Base-by-base conservation (phyloP, 2,888 invertebrate genomes). In the Ormyrus labotus region DNA sequence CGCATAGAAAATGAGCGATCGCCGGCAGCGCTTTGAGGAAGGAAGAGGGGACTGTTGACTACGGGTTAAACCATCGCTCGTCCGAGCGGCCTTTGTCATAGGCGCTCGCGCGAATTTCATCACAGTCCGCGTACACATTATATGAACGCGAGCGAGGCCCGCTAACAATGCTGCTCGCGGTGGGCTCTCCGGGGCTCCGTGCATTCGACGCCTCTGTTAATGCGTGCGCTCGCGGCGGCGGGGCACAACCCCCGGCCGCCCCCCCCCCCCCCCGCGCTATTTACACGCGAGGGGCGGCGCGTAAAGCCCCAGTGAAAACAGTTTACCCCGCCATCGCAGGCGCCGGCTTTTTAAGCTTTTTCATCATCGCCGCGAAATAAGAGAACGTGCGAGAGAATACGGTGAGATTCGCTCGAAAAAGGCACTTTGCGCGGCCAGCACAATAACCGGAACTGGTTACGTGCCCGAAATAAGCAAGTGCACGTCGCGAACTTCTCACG, bases 391-490 rank as follows among this genome's bases (percentile, higher is more conserved):
- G 78, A 7, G 55, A 34, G 53, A 58, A 34, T 34, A 34, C 34
- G 34, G 34, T 34, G 34, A 64, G 53, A 58, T 61, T 55, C 72
- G 19, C 86, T 86, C 86, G 87, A 88, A 89, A 88, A 87, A 88
- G 88, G 87, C 86, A 89, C 88, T 89, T 89, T 89, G 86, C 87
- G 86, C 88, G 85, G 85, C 81, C 86, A 87, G 88, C 88, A 89
- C 90, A 89, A 89, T 90, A 89, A 89, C 88, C 86, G 86, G 86
- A 87, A 87, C 87, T 86, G 86, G 86, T 89, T 90, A 90, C 89
- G 90, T 89, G 90, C 88, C 87, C 86, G 87, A 88, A 89, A 89
- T 89, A 89, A 89, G 82, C 82, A 84, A 85, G 81, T 72, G 71
- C 67, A 19, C 58, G 60, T 45, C 70, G 8, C 65, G 63, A 53